phyloP scores from a whole-genome alignment of 2,797 vertebrate species.

The Aulostomus chinensis region DNA sequence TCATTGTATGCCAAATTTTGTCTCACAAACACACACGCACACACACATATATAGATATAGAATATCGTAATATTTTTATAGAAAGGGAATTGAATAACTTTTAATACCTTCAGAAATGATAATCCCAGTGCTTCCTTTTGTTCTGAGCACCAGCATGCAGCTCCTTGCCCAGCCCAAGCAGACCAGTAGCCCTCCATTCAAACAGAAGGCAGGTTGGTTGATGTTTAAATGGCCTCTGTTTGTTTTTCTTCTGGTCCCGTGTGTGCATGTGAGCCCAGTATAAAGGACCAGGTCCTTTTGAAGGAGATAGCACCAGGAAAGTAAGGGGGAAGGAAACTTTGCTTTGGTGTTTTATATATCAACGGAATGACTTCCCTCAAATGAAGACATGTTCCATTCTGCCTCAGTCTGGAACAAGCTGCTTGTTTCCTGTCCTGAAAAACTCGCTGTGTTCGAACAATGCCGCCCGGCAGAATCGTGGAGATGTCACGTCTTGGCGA shows the following conservation, averaged over 20 bases:
- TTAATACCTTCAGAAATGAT: conserved; percentile 7
- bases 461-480: conserved; percentile 49
- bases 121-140: conserved; percentile 1
- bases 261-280: conserved; percentile 74
- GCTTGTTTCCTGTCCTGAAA: conserved; percentile 77
- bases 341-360: conserved; percentile 84
- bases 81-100: too few species aligned
- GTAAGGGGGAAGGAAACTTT: conserved; percentile 79
- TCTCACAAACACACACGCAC: too few species aligned
- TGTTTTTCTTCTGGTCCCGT: conserved; percentile 77
- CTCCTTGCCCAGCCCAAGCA: conserved; percentile 13
- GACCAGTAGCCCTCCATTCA: conserved; percentile 55
- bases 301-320: conserved; percentile 80
- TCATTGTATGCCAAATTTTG: too few species aligned
- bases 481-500: conserved; percentile 65
- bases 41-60: too few species aligned
- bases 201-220: conserved; percentile 71
- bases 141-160: conserved; percentile 17
- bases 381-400: conserved; percentile 77
- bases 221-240: conserved; percentile 77
- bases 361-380: conserved; percentile 84
- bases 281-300: conserved; percentile 75
- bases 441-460: conserved; percentile 68
- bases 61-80: too few species aligned
- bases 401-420: conserved; percentile 76